Evolutionary conservation across 2,797 vertebrate genomes (phyloP), one percentile per base, ranked within the genome.

Genomic region (Onychomys arenicola): DNA sequence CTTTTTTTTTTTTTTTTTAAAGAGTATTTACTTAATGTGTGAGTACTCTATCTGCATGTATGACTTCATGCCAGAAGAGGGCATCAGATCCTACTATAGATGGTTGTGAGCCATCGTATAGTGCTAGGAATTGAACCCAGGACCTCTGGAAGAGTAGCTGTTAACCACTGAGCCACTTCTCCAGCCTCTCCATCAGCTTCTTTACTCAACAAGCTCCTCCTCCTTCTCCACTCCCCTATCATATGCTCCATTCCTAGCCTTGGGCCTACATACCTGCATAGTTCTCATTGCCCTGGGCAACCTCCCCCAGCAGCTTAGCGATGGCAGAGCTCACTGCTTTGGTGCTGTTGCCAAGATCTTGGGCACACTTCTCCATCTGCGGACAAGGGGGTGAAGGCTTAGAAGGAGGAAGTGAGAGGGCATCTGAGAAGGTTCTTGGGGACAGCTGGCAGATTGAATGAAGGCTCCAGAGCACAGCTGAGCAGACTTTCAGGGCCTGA

Each of bases 201-300:
- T 25, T 11, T 32, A 21, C 40, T 82, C 12, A 49, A 0, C 29
- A 19, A 43, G 75, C 5, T 52, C 29, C 61, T 52, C 29, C 61
- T 34, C 14, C 2, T 63, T 17, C n/a, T 6, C 78, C 25, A 14
- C 1, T 4, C 29, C 61, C 34, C 14, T 57, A 73, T 59, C 57
- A 21, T 0, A 65, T 0, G 27, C 37, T 34, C 67, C 55, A 43
- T 14, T 61, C 11, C 46, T 2, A 40, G 25, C 0, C 0, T 0
- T 0, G 0, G 67, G 82, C 0, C 27, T 11, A 8, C 25, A 34
- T 98, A 99, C 99, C 99, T 98, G 99, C 99, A 95, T 99, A 99
- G 98, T 99, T 99, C 98, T 99, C 99, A 0, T 99, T 99, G 97
- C 99, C 99, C 97, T 99, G 99, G 21, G 99, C 99, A 63, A 99